Base-by-base conservation (phyloP, 2,797 vertebrate genomes). In the Garrulus glandarius region DNA sequence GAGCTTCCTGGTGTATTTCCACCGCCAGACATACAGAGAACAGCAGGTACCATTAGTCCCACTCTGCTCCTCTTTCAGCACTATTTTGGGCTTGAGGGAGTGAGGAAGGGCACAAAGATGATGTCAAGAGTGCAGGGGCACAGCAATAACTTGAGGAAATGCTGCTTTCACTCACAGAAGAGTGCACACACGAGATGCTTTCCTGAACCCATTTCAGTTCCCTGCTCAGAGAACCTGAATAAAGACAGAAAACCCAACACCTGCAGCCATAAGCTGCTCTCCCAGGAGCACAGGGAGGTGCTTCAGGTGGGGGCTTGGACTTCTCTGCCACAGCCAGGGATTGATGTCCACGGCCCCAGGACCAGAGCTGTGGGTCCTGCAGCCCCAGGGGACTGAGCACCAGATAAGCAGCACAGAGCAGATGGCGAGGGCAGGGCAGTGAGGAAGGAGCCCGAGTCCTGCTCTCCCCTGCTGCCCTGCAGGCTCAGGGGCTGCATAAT, bases 401-500 rank as follows among this genome's bases (percentile, higher is more conserved):
- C 77, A 78, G 71, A 30, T 10, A 14, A 77, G 49, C 84, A 67
- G 71, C 82, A 47, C 12, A 4, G 65, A 96, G 88, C 96, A 97
- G 97, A 97, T 96, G 95, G 97, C 18, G 76, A 94, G 79, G 92
- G 92, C 87, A 86, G 70, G 53, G 60, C 5, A 3, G 71, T 5
- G 9, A 63, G 69, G 88, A 82, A 82, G 47, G 72, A 94, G 87
- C 84, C 47, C 0, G 7, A 76, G 75, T 10, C 88, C 70, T 57
- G 88, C 75, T 83, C 82, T 91, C 88, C 82, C 91, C 70, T 6
- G 41, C 70, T 92, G 89, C 95, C 94, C 95, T 4, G 11, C 74
- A 70, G 94, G 88, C 90, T 88, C 90, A 34, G 81, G 78, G 90
- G 46, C 95, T 95, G 92, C 44, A 32, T 92, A 92, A 96, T 96